A percentile compares a stretch with the other conserved stretches of the same genome.
Conservation (phyloP, 2,113 vertebrate species). For the Tychaedon coryphoeus region DNA sequence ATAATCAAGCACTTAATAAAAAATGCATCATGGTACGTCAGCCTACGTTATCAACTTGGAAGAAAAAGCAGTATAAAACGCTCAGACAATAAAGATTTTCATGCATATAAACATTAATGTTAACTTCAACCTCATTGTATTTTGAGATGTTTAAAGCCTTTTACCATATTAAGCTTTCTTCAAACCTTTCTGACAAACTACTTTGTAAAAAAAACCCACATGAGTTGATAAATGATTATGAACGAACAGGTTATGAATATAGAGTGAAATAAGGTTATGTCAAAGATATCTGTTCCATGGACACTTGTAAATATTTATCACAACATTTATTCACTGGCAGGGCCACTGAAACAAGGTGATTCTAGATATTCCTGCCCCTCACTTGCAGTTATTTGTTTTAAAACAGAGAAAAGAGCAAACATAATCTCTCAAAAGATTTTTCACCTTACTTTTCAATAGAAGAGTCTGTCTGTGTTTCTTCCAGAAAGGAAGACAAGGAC, state of each 20-base stretch:
- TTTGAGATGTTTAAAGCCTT: constrained; percentile 60
- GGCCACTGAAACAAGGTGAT: background rate
- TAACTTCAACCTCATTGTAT: constrained; percentile 50
- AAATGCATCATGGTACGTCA: constrained; percentile 53
- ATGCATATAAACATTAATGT: constrained; percentile 52
- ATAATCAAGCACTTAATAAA: constrained; percentile 67
- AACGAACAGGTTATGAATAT: constrained; percentile 53
- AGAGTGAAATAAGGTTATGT: constrained; percentile 39
- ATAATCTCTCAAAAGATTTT: background rate
- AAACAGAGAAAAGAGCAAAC: background rate
- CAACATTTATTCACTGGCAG: background rate
- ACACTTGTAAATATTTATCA: constrained; percentile 56
- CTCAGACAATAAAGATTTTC: constrained; percentile 52
- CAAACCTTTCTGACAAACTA: constrained; percentile 57
- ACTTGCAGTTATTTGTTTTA: background rate
- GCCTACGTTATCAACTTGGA: constrained; percentile 34
- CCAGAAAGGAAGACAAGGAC: background rate
- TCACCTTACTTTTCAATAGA: background rate
- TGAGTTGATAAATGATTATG: constrained; percentile 54
- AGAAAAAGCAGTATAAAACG: background rate
- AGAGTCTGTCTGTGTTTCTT: background rate
- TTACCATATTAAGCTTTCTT: constrained; percentile 44
- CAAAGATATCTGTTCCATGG: constrained; percentile 9
- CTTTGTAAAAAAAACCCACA: background rate
- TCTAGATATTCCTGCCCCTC: background rate